phyloP scores from a whole-genome alignment of 37 sponge, comb jelly and placozoan genomes.

The Haliclona indistincta region DNA sequence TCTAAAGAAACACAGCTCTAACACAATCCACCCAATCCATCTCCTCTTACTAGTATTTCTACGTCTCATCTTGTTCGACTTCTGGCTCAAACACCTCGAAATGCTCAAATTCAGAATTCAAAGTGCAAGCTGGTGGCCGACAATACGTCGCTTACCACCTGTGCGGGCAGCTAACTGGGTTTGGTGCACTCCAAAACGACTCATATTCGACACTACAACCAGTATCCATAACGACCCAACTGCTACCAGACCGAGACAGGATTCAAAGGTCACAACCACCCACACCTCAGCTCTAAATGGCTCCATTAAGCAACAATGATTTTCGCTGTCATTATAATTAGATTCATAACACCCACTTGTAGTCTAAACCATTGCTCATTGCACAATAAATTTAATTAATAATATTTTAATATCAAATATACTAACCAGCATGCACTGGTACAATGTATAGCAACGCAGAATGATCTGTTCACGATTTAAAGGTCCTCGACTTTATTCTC shows the following conservation, averaged over 20 bases:
- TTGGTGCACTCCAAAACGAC: conserved; percentile 68
- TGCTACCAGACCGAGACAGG: too few species aligned
- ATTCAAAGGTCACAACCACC: too few species aligned
- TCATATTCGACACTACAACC: conserved; percentile 68
- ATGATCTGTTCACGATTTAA: not conserved
- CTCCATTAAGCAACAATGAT: too few species aligned
- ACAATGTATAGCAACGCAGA: not conserved
- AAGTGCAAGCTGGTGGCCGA: conserved; percentile 54
- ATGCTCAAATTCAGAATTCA: conserved; percentile 75
- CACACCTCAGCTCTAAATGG: too few species aligned
- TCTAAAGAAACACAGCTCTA: conserved; percentile 53
- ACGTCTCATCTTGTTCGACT: conserved; percentile 65
- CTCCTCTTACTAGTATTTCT: conserved; percentile 73
- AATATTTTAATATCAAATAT: too few species aligned
- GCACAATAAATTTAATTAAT: too few species aligned
- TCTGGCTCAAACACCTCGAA: conserved; percentile 51
- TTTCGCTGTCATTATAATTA: too few species aligned
- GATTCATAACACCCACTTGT: too few species aligned
- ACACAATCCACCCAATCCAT: conserved; percentile 59
- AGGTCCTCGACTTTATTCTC: conserved; percentile 2
- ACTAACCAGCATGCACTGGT: not conserved
- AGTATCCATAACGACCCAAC: too few species aligned
- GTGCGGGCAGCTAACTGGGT: conserved; percentile 40
- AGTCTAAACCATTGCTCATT: too few species aligned
- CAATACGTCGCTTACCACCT: conserved; percentile 15